phyloP scores from a whole-genome alignment of 2,797 vertebrate genomes.

The Lagocephalus sceleratus region DNA sequence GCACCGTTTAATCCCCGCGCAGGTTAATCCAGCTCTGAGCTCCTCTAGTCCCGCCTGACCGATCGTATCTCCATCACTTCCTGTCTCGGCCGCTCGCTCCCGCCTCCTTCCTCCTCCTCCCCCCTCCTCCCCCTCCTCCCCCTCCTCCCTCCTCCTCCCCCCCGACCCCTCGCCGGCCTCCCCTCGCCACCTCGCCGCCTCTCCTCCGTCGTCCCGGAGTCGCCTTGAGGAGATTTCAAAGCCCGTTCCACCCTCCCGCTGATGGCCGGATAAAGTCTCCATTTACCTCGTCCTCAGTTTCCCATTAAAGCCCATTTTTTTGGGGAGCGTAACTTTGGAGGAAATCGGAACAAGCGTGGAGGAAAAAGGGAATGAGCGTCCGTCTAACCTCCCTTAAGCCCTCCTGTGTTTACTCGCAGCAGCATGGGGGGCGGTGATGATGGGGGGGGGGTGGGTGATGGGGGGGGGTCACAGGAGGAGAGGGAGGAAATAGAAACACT shows the following conservation, averaged over 20 bases:
- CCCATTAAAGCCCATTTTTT: conserved; percentile 72
- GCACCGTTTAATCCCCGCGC: conserved; percentile 76
- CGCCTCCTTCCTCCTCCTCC: conserved; percentile 10
- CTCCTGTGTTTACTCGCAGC: conserved; percentile 59
- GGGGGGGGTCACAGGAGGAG: conserved; percentile 63
- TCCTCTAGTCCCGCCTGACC: conserved; percentile 73
- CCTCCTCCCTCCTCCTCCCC: conserved; percentile 45
- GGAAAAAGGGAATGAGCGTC: conserved; percentile 51
- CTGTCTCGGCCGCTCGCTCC: conserved; percentile 18
- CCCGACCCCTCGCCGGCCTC: conserved; percentile 15
- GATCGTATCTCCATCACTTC: conserved; percentile 74
- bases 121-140: conserved; percentile 54
- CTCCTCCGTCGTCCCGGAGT: conserved; percentile 56
- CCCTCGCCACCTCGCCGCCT: conserved; percentile 38
- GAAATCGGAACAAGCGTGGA: conserved; percentile 61
- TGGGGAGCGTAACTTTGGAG: conserved; percentile 62
- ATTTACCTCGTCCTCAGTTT: conserved; percentile 77
- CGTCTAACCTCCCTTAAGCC: conserved; percentile 54
- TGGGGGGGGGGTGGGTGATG: conserved; percentile 51
- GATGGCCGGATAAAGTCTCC: conserved; percentile 76
- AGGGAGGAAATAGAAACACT: no score
- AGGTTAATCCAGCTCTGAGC: conserved; percentile 83
- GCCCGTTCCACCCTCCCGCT: conserved; percentile 75
- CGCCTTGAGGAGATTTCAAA: conserved; percentile 81
- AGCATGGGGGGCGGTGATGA: conserved; percentile 47